Base-by-base conservation (phyloP, 2,113 vertebrate genomes). In the Scomber scombrus region DNA sequence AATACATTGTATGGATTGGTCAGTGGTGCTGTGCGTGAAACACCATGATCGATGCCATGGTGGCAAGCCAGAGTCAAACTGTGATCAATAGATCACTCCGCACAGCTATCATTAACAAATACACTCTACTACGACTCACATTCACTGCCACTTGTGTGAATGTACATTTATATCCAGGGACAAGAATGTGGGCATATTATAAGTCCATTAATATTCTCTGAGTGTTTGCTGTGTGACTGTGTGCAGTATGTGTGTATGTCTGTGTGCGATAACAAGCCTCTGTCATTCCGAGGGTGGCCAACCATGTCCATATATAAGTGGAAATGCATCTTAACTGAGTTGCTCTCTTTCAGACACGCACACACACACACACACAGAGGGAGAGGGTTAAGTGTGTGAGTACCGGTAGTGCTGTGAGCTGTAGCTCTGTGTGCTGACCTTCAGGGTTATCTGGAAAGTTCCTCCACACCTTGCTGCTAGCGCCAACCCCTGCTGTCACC, bases 381-480 rank as follows among this genome's bases (percentile, higher is more conserved):
- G 16, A 29, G 47, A 46, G 65, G 81, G 81, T 85, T 79, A 86
- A 84, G 76, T 87, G 86, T 81, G 83, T 66, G 73, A 72, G 71
- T 60, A 67, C 67, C 75, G 76, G 61, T 57, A 31, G 61, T 58
- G 75, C 78, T 75, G 82, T 47, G 85, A 72, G 90, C 75, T 75
- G 79, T 19, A 72, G 71, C 82, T 86, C 82, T 75, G 63, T 64
- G 74, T 78, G 85, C 86, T 91, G 91, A 93, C 92, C 91, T 92
- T 87, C 88, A 83, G 90, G 91, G 92, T 93, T 93, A 93, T 93
- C 92, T 90, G 51, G 78, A 89, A 90, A 88, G 83, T 88, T 92
- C 72, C 83, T 92, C 84, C 81, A 84, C 90, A 93, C 90, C 91
- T 93, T 92, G 88, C 89, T 61, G 83, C 81, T 54, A 74, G 81